Evolutionary conservation across 2,888 invertebrate genomes (phyloP).

Genomic region (Uropetala carovei): DNA sequence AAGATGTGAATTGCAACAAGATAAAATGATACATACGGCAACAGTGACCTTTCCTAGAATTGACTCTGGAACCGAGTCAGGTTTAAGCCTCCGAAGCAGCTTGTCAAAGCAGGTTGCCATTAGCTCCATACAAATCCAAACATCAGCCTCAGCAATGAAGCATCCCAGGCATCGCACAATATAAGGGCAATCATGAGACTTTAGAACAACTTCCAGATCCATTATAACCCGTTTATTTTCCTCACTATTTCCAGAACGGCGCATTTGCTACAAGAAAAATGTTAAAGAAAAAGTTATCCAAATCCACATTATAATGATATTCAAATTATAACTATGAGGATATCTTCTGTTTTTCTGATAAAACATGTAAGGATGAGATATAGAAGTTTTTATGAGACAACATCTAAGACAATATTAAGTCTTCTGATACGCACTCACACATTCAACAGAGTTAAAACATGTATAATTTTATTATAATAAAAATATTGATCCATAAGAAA

Average conservation of each 20-base stretch:
- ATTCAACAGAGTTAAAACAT: too few relatives aligned
- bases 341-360: too few relatives aligned
- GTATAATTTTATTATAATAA: too few relatives aligned
- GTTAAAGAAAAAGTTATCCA: background rate
- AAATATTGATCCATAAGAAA: too few relatives aligned
- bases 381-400: too few relatives aligned
- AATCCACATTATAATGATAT: too few relatives aligned
- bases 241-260: constrained; percentile 96
- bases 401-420: too few relatives aligned
- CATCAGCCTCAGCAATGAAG: constrained; percentile 97
- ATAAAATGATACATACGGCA: constrained; percentile 82
- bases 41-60: constrained; percentile 98
- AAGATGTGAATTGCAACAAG: constrained; percentile 49
- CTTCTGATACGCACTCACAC: too few relatives aligned
- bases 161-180: constrained; percentile 98
- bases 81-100: constrained; percentile 88
- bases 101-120: constrained; percentile 99
- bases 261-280: constrained; percentile 87
- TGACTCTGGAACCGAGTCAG: constrained; percentile 89
- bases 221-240: constrained; percentile 98
- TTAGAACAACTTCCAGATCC: constrained; percentile 99
- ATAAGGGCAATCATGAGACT: constrained; percentile 97
- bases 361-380: too few relatives aligned
- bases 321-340: too few relatives aligned
- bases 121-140: constrained; percentile 99